Evolutionary conservation across 1,140 invertebrate genomes (phyloP).

Genomic region (Cyphomyrmex costatus): DNA sequence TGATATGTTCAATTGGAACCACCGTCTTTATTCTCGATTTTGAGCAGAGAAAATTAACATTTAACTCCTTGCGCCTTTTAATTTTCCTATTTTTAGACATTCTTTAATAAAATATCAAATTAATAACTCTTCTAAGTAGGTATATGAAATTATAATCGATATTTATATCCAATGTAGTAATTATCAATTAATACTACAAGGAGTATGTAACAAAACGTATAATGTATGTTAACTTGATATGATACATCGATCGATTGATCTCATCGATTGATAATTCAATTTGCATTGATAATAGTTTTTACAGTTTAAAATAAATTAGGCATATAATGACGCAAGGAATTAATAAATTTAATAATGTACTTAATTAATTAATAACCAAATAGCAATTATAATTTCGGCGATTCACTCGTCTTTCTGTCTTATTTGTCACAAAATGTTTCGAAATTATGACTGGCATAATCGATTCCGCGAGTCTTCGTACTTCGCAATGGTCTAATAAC

Average conservation of each 20-base stretch:
- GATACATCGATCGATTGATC: not conserved
- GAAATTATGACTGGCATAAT: conserved; percentile 18
- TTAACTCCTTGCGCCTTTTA: conserved; percentile 21
- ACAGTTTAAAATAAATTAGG: conserved; percentile 2
- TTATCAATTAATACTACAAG: not conserved
- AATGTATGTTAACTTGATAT: not conserved
- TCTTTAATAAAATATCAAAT: not conserved
- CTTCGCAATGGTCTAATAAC: conserved; percentile 26
- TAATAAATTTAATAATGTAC: conserved; percentile 25
- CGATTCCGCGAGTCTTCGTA: conserved; percentile 53
- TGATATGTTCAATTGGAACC: conserved; percentile 83
- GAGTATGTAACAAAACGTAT: not conserved
- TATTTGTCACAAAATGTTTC: conserved; percentile 22
- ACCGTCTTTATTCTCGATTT: conserved; percentile 64
- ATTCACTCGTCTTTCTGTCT: conserved; percentile 21
- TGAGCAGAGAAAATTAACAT: conserved; percentile 15
- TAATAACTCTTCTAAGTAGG: not conserved
- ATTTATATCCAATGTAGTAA: not conserved
- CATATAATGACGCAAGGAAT: conserved; percentile 19
- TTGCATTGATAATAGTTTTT: not conserved
- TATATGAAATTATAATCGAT: not conserved
- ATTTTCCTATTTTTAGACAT: not conserved
- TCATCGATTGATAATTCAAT: conserved; percentile 15
- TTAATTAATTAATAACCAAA: conserved; percentile 23
- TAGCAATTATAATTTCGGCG: conserved; percentile 22